Percentiles rank a stretch among this genome's conserved stretches.
Conservation (phyloP, 2,113 vertebrate species). For the Rynchops niger region DNA sequence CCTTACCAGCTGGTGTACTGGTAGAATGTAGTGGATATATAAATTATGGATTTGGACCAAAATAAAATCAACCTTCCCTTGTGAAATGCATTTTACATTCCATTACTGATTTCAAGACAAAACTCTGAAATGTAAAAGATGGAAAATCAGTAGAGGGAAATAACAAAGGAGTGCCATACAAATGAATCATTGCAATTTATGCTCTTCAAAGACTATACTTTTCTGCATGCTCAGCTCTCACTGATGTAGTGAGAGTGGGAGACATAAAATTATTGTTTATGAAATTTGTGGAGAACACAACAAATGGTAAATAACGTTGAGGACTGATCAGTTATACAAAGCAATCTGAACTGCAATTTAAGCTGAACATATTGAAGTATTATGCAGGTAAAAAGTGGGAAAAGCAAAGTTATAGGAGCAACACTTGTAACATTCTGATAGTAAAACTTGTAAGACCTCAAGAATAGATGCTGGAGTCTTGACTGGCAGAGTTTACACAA, state of each 20-base stretch:
- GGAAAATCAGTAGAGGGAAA: constrained; percentile 22
- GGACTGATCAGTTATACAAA: not conserved
- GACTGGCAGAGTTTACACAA: not conserved
- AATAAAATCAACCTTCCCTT: constrained; percentile 40
- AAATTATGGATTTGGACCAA: constrained; percentile 36
- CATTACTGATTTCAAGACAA: constrained; percentile 17
- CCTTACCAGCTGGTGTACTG: constrained; percentile 42
- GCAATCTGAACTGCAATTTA: not conserved
- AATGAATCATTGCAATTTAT: constrained; percentile 27
- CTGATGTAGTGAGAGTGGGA: not conserved
- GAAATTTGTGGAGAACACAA: not conserved
- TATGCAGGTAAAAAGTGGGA: not conserved
- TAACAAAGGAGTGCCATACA: not conserved
- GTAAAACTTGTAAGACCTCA: not conserved
- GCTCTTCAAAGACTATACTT: not conserved
- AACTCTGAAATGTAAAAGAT: constrained; percentile 1
- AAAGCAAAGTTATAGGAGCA: not conserved
- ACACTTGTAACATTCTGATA: not conserved
- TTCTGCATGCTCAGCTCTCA: constrained; percentile 19
- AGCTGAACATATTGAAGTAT: not conserved
- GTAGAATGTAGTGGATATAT: not conserved
- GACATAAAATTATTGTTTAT: not conserved
- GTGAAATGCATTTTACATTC: not conserved
- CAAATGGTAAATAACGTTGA: not conserved
- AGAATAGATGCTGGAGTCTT: not conserved